Percentiles rank a stretch among this genome's conserved stretches.
Conservation (phyloP, 2,113 vertebrate genomes). For the Sphyrna mokarran region DNA sequence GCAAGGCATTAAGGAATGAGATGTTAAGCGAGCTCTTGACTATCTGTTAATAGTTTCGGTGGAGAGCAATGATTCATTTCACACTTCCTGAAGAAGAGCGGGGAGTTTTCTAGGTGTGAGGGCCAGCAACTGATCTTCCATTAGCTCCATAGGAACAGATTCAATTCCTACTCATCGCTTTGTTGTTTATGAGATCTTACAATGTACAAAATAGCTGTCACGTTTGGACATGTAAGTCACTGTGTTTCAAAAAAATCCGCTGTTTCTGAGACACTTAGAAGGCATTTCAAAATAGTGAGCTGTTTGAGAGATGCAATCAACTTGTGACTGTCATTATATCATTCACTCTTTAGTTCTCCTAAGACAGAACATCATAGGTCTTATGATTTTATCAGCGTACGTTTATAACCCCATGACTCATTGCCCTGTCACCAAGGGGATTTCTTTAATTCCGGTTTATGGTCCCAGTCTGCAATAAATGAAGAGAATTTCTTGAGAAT, state of each 20-base stretch:
- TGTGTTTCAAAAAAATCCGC: not conserved
- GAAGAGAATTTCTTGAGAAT: not conserved
- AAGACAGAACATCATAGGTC: not conserved
- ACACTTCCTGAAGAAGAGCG: too few relatives aligned
- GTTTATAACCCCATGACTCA: not conserved
- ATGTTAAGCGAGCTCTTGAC: not conserved
- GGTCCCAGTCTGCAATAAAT: too few relatives aligned
- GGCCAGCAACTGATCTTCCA: not conserved
- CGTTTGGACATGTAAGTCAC: not conserved
- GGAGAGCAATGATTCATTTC: not conserved
- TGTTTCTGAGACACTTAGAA: not conserved
- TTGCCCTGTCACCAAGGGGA: not conserved
- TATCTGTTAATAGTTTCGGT: not conserved
- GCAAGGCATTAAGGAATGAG: not conserved
- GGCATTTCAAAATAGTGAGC: not conserved
- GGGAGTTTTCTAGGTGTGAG: not conserved
- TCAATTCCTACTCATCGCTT: not conserved
- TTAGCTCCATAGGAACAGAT: not conserved
- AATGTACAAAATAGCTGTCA: not conserved
- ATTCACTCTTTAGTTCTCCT: not conserved
- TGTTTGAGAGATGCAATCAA: not conserved
- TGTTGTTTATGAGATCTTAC: not conserved
- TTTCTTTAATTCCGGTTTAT: not conserved
- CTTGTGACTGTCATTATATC: not conserved
- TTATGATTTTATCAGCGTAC: not conserved